Evolutionary conservation across 1,140 invertebrate genomes (phyloP), one percentile per base, ranked within the genome.

Genomic region (Saxidomus purpurata): DNA sequence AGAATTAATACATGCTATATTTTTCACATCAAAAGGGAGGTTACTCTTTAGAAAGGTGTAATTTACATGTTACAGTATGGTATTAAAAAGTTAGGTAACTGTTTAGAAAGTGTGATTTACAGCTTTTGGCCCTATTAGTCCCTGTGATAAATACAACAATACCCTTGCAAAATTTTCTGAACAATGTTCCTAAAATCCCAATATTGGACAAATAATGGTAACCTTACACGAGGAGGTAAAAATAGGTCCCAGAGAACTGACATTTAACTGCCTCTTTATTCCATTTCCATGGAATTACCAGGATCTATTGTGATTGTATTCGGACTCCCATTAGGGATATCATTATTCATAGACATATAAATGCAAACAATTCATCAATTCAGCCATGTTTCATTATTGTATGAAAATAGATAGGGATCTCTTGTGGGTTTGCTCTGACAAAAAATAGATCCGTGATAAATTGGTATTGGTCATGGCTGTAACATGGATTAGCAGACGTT

Each of bases 291-390:
- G 67, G 67, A 36, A 71, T 71, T 71, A 40, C 25, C 67, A 19
- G 34, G 47, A 77, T 77, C 74, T 52, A 77, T 77, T 77, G 40
- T 49, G 47, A 47, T 49, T 77, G 25, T 49, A 15, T 49, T 47
- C 74, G 9, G 17, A 31, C 40, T 77, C 74, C 74, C 74, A 19
- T 77, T 31, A 34, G 74, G 22, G 74, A 77, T 36, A 49, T 47
- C 40, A 52, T 77, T 77, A 77, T 47, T 77, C 74, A 49, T 52
- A 77, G 82, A 67, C 63, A 40, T 67, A 84, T 84, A 71, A 87
- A 87, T 77, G 76, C 76, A 87, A 67, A 77, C 74, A 77, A 87
- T 87, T 87, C 74, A 87, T 87, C 85, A 80, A 47, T 40, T 49
- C 76, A 34, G 38, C 85, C 71, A 80, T 87, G 71, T 87, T 87